Evolutionary conservation across 1,140 invertebrate genomes (phyloP).

Genomic region (Drosophila virilis): DNA sequence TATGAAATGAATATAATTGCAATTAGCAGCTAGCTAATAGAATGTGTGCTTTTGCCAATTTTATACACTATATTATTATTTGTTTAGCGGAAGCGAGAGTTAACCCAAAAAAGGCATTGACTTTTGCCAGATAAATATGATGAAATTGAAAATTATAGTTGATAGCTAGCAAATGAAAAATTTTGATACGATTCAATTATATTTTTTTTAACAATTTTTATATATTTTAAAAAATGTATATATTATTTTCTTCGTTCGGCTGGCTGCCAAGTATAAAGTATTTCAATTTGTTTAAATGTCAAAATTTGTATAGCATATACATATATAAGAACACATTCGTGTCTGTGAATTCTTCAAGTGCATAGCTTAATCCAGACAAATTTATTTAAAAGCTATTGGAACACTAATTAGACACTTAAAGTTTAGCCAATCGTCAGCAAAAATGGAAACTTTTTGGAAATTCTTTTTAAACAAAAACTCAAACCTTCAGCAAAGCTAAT

Average conservation of each 20-base stretch:
- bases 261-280: slow-evolving; percentile 56
- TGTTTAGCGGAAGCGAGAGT: slow-evolving; percentile 14
- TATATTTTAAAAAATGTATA: background rate
- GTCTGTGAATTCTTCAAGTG: slow-evolving; percentile 9
- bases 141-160: slow-evolving; percentile 13
- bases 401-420: slow-evolving; percentile 15
- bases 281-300: slow-evolving; percentile 53
- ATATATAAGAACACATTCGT: slow-evolving; percentile 4
- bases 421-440: background rate
- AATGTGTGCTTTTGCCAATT: slow-evolving; percentile 34
- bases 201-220: background rate
- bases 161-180: background rate
- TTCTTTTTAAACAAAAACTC: background rate
- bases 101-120: slow-evolving; percentile 28
- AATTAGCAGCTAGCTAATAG: slow-evolving; percentile 67
- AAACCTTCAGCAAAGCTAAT: background rate
- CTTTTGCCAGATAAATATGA: slow-evolving; percentile 4
- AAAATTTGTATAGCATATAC: slow-evolving; percentile 3
- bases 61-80: slow-evolving; percentile 8
- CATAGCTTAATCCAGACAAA: slow-evolving; percentile 16
- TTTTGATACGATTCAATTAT: background rate
- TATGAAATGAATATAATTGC: slow-evolving; percentile 41
- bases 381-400: slow-evolving; percentile 12
- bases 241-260: slow-evolving; percentile 53
- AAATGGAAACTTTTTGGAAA: slow-evolving; percentile 11